A percentile compares a stretch with the other conserved stretches of the same genome.
phyloP scores from a whole-genome alignment of 1,140 invertebrate species.

The Apis mellifera region Amel_HAv3.1 CM009932.2:2609001-2609500 shows the following conservation, averaged over 20 bases:
- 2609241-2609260: not conserved
- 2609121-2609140: not conserved
- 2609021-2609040: not conserved
- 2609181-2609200: conserved; percentile 10
- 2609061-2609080: not conserved
- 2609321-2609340: conserved; percentile 19
- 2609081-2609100: no score
- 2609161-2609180: not conserved
- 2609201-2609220: conserved; percentile 1
- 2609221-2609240: conserved; percentile 28
- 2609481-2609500: conserved; percentile 82
- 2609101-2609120: no score
- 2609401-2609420: conserved; percentile 55
- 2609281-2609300: not conserved
- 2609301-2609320: not conserved
- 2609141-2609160: not conserved
- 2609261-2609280: not conserved
- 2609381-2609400: conserved; percentile 20
- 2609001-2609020: not conserved
- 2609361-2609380: conserved; percentile 42
- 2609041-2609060: not conserved
- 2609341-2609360: conserved; percentile 19
- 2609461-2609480: conserved; percentile 81
- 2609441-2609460: conserved; percentile 69
- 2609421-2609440: conserved; percentile 51